Percentiles rank a stretch among this genome's conserved stretches.
Evolutionary conservation across 1,140 invertebrate genomes (phyloP).

Genomic region (Berghia stephanieae): DNA sequence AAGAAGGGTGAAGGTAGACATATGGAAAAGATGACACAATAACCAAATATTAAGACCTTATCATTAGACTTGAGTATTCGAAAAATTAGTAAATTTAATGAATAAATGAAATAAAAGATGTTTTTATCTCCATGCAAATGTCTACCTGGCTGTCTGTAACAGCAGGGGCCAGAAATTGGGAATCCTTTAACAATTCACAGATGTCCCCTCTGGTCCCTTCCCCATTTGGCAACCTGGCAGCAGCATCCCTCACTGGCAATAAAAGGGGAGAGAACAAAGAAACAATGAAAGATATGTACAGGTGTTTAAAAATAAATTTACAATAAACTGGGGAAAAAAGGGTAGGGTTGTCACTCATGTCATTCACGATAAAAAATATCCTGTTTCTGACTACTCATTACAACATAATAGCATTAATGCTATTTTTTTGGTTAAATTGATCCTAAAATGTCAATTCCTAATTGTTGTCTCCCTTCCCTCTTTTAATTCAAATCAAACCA

Average conservation of each 20-base stretch:
- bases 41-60: too few species aligned
- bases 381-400: too few species aligned
- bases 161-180: constrained; percentile 82
- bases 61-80: too few species aligned
- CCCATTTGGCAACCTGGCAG: constrained; percentile 88
- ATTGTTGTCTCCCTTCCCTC: too few species aligned
- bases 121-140: too few species aligned
- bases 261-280: constrained; percentile 27
- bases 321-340: background rate
- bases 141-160: constrained; percentile 74
- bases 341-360: too few species aligned
- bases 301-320: background rate
- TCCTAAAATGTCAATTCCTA: too few species aligned
- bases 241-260: constrained; percentile 83
- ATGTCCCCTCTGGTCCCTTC: constrained; percentile 92
- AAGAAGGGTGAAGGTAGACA: too few species aligned
- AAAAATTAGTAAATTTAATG: background rate
- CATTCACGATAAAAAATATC: too few species aligned
- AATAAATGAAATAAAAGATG: background rate
- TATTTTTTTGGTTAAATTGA: too few species aligned
- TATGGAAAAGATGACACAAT: too few species aligned
- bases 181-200: constrained; percentile 83
- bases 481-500: background rate
- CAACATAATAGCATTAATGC: too few species aligned
- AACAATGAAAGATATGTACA: background rate